Evolutionary conservation across 1,140 invertebrate genomes (phyloP), one percentile per base, ranked within the genome.

Genomic region (Patella vulgata): DNA sequence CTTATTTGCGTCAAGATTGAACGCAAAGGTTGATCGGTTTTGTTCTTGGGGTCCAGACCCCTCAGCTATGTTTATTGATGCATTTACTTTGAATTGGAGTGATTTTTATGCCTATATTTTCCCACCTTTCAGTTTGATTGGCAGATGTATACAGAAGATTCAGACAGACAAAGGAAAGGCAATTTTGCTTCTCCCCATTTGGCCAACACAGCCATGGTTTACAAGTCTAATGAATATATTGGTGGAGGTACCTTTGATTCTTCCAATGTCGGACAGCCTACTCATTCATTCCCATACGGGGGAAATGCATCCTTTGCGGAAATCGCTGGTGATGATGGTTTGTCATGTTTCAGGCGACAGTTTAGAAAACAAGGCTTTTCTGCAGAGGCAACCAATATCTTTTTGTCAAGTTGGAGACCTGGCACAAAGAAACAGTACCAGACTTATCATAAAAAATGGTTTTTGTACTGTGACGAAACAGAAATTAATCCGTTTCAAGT

Each of bases 41-140:
- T 60, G 59, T 19, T 55, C 68, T 21, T 71, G 54, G 56, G 39
- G 47, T 27, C 62, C 63, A 30, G 67, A 69, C 53, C 53, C 67
- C n/a, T n/a, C n/a, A n/a, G 33, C 33, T 36, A 36, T 14, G 6
- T 36, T 36, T 33, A 33, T 68, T 14, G 56, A 63, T 68, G 53
- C 67, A 33, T 69, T 69, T 62, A 57, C 52, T 17, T 17, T 56
- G 25, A 27, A 39, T 40, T 69, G 62, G 62, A 30, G 9, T 47
- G 17, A 28, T 28, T 27, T 42, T 43, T 54, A 50, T 28, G 27
- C 59, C 23, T 65, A 62, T 58, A 27, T 47, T 40, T 57, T 61
- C 56, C 63, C 58, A 56, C 58, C 67, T 61, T 65, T 65, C 52
- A 64, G 57, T 51, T 21, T 63, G 12, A 48, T 60, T 8, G 19